Evolutionary conservation across 2,888 invertebrate genomes (phyloP), one percentile per base, ranked within the genome.

Genomic region (Acanthopleura granulata): DNA sequence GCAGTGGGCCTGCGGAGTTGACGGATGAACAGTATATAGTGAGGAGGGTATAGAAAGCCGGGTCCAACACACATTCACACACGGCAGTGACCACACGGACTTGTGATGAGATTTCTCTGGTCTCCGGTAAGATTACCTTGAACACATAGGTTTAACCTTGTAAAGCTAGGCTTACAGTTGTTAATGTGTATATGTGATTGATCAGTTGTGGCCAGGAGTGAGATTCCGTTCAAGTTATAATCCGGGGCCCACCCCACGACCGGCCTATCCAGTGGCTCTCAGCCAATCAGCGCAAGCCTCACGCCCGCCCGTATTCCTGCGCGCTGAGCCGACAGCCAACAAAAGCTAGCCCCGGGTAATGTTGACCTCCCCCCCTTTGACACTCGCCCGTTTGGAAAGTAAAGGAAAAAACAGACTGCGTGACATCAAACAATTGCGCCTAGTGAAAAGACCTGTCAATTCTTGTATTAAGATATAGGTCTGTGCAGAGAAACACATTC

Each of bases 101-200:
- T 40, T 40, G 40, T 40, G 40, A 40, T 40, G 40, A 40, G 40
- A 40, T 40, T 40, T 40, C 40, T 40, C 40, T 6, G 40, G 57
- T 22, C 57, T n/a, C 57, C 18, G 57, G 57, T 66, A 27, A 22
- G 66, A 66, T 66, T 66, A 27, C 22, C 57, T 66, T 66, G 27
- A 76, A 77, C 78, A 80, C 74, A 80, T 73, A 77, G 81, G 80
- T 79, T 83, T 82, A 82, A 76, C 79, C 75, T 76, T 75, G 77
- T 79, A 80, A 82, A 80, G 76, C 77, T 74, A 27, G 79, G 83
- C 82, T 83, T 83, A 83, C 80, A 79, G 78, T 77, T 80, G 78
- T 82, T 81, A 82, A 82, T 81, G 82, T 80, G 78, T 75, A 77
- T 79, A 77, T 77, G 76, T 82, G 83, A 82, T 81, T 80, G 83